Evolutionary conservation across 1,140 invertebrate species (phyloP).

Genomic region (Chironomus tepperi): DNA sequence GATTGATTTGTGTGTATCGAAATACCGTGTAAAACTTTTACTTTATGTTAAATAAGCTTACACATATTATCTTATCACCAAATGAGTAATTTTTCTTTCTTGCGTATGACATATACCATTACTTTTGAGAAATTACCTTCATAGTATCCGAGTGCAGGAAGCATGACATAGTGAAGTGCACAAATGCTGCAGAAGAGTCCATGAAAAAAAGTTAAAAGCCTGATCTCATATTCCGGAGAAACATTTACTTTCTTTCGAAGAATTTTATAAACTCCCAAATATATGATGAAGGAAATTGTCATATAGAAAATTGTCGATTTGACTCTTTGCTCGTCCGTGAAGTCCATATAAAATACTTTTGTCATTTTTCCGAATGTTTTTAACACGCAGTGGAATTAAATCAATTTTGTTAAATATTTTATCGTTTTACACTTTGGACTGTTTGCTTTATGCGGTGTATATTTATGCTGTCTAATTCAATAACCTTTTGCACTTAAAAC

Average conservation of each 20-base stretch:
- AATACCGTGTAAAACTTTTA: not conserved
- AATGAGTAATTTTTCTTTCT: not conserved
- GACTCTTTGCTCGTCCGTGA: not conserved
- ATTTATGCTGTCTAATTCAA: no score
- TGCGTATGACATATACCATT: not conserved
- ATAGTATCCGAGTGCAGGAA: slow-evolving; percentile 1
- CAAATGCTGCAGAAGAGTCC: not conserved
- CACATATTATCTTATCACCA: not conserved
- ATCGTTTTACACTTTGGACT: no score
- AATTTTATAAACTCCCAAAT: not conserved
- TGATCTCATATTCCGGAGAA: not conserved
- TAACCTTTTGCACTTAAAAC: no score
- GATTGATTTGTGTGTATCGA: not conserved
- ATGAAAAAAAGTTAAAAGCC: not conserved
- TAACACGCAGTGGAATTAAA: not conserved
- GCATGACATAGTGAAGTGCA: not conserved
- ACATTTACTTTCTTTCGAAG: not conserved
- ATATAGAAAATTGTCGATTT: not conserved
- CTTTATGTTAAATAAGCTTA: not conserved
- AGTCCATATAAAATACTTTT: slow-evolving; percentile 8
- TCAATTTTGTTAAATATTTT: not conserved
- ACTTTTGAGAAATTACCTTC: not conserved
- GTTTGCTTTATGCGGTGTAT: no score
- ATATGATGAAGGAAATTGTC: not conserved
- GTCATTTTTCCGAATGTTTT: not conserved